A percentile compares a stretch with the other conserved stretches of the same genome.
These are phyloP conservation scores for Ceriagrion tenellum DNA, from an alignment of 2,888 invertebrate species.

Conservation along the genomic window DNA sequence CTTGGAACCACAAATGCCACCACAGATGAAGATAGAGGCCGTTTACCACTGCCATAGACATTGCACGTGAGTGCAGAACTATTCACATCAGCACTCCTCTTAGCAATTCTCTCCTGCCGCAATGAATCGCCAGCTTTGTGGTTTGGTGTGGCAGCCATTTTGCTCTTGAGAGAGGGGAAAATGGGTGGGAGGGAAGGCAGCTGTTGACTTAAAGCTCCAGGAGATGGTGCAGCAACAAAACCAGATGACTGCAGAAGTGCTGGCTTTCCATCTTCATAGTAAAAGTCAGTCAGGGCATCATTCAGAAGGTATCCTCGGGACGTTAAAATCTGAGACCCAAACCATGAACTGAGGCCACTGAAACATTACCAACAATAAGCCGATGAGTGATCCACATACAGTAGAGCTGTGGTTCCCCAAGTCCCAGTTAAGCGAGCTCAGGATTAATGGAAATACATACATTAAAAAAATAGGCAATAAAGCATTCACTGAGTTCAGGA, in stretches of 20 bases:
- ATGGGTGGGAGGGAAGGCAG: neutral
- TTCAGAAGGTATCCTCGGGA: slow-evolving; percentile 81
- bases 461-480: no score
- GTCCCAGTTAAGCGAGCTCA: no score
- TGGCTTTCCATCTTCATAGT: neutral
- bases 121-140: neutral
- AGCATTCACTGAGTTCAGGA: no score
- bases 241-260: neutral
- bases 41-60: slow-evolving; percentile 74
- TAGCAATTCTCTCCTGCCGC: neutral
- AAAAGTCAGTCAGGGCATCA: slow-evolving; percentile 73
- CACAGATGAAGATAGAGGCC: slow-evolving; percentile 73
- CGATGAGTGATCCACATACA: no score
- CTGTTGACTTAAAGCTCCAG: neutral
- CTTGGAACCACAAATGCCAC: slow-evolving; percentile 73
- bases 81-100: neutral
- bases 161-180: neutral
- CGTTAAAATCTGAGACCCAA: slow-evolving; percentile 80
- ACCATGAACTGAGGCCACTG: slow-evolving; percentile 81
- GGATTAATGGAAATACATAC: no score
- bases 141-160: neutral
- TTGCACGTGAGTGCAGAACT: slow-evolving; percentile 73
- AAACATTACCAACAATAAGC: slow-evolving; percentile 68
- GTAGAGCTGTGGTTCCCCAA: no score
- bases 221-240: neutral